Base-by-base conservation (phyloP, 2,888 invertebrate genomes). In the Zygogramma bicolorata region DNA sequence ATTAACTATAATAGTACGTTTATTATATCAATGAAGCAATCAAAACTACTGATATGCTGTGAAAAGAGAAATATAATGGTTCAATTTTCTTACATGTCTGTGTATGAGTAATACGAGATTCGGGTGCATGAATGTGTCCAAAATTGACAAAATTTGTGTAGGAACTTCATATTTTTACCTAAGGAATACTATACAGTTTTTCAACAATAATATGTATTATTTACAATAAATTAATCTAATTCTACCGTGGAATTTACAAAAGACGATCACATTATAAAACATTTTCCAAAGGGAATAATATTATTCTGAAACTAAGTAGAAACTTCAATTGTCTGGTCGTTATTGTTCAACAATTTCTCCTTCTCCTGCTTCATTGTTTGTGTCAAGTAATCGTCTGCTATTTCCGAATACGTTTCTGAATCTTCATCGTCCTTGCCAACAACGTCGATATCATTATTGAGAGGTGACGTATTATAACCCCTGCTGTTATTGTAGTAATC, bases 321-420 rank as follows among this genome's bases (percentile, higher is more conserved):
- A 79, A 91, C 89, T 82, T 91, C 90, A 75, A 91, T 90, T 60
- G 89, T 88, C 70, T 89, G 89, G 78, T 91, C 91, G 82, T 91
- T 91, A 81, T 91, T 91, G 80, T 91, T 91, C 65, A 90, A 83
- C 70, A 89, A 83, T 76, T 90, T 90, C 63, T 90, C 90, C 72
- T 89, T 90, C 77, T 88, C 88, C 71, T 86, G 83, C 66, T 86
- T 86, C 60, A 88, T 87, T 71, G 86, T 86, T 13, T 69, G 57
- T 8, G 70, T 46, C 31, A 82, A 75, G 63, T 80, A 84, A 63
- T 85, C 85, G 60, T 86, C 85, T 7, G 73, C 76, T 3, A 81
- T 80, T 49, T 86, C 86, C 0, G 85, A 84, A 67, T 83, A 85
- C 6, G 83, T 79, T 74, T 86, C 86, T 4, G 85, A 85, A 70